A percentile compares a stretch with the other conserved stretches of the same genome.
Evolutionary conservation across 2,888 invertebrate genomes (phyloP).

Genomic region (Dryomyza anilis): DNA sequence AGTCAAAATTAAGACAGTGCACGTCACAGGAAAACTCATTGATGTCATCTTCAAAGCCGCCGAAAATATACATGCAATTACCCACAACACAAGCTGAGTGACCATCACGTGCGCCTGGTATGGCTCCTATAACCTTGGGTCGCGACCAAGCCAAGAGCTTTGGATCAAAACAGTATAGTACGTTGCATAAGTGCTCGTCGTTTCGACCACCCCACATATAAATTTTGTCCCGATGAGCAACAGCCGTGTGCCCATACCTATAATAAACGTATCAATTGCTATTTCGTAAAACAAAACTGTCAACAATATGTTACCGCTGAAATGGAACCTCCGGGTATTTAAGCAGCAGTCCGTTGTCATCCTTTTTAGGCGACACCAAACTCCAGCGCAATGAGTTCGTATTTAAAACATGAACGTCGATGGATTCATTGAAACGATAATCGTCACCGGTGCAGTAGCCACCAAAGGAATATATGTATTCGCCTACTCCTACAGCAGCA

Average conservation of each 20-base stretch:
- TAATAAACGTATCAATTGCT: background rate
- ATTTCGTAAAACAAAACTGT: background rate
- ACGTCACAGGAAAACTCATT: conserved; percentile 82
- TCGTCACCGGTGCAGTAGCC: conserved; percentile 81
- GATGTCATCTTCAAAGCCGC: conserved; percentile 86
- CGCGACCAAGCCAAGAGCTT: conserved; percentile 71
- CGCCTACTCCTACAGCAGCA: conserved; percentile 82
- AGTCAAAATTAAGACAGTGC: conserved; percentile 75
- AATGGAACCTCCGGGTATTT: conserved; percentile 70
- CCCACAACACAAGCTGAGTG: conserved; percentile 85
- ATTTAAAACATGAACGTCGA: conserved; percentile 86
- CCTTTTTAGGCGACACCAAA: conserved; percentile 63
- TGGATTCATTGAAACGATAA: conserved; percentile 75
- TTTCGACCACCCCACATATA: conserved; percentile 93
- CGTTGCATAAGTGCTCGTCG: conserved; percentile 76
- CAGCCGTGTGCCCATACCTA: conserved; percentile 88
- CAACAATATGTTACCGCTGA: conserved; percentile 62
- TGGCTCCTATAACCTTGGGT: conserved; percentile 69
- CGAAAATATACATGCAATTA: conserved; percentile 86
- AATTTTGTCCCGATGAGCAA: conserved; percentile 74
- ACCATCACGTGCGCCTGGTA: conserved; percentile 86
- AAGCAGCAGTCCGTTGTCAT: conserved; percentile 59
- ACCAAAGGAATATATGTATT: conserved; percentile 87
- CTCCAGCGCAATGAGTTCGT: conserved; percentile 70
- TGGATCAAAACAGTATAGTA: conserved; percentile 81